phyloP scores from a whole-genome alignment of 2,113 vertebrate species.

The Atrichornis clamosus region DNA sequence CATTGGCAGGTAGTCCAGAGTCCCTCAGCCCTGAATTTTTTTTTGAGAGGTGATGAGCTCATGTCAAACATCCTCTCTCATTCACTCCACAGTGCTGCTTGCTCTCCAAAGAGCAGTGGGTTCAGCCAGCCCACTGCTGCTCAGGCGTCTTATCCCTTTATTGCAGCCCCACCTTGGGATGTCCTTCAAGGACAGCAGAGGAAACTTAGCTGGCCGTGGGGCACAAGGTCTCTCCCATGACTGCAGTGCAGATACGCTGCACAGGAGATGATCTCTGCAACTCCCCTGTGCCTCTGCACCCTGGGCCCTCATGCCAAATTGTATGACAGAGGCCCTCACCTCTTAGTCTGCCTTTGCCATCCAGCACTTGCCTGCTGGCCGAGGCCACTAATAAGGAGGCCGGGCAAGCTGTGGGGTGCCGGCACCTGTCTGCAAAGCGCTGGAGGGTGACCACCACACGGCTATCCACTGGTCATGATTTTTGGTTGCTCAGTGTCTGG shows the following conservation, averaged over 20 bases:
- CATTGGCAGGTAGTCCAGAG: neutral
- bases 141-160: neutral
- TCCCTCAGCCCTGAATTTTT: neutral
- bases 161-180: neutral
- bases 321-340: accelerated
- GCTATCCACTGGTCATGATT: neutral
- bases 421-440: neutral
- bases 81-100: neutral
- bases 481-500: neutral
- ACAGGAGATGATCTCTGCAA: neutral
- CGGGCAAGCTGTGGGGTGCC: accelerated
- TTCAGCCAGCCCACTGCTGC: neutral
- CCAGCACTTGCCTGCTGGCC: accelerated
- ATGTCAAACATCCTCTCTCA: neutral
- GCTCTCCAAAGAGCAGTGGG: neutral
- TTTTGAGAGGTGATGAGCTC: neutral
- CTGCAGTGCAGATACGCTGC: neutral
- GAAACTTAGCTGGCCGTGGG: accelerated
- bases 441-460: neutral
- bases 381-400: neutral
- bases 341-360: neutral
- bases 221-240: neutral
- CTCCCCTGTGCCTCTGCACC: neutral
- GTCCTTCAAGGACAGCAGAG: neutral
- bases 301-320: neutral